Evolutionary conservation across 1,140 invertebrate genomes (phyloP), one percentile per base, ranked within the genome.

Genomic region (Hyphantria cunea): DNA sequence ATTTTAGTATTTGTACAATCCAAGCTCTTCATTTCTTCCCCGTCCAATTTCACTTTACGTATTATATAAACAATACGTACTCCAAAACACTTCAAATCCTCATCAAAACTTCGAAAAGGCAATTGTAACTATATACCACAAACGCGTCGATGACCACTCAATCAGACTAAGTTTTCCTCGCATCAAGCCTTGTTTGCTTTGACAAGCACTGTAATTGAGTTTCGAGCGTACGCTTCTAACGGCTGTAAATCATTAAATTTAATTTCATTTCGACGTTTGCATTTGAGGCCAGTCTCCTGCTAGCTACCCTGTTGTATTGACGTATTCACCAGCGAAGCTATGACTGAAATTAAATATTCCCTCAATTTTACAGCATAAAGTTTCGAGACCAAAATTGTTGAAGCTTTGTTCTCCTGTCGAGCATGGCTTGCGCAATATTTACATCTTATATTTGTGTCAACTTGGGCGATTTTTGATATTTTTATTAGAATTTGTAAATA

Each of bases 141-240:
- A 62, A 62, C 64, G 33, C 31, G 31, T 37, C 53, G 44, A 56
- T 56, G 41, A 56, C 45, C 56, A 66, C 60, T 71, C 68, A 61
- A 74, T 71, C 72, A 69, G 53, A 14, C 47, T 56, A 69, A 68
- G 66, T 65, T 64, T 51, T 54, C 33, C 56, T 42, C 15, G 34
- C 62, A 44, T 67, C 58, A 68, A 50, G 47, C 66, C 44, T 49
- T 79, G 71, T 76, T 76, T 79, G 74, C 67, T 72, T 72, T 75
- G 72, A 74, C 73, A 76, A 76, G 69, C 72, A 62, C 50, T 65
- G 65, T 76, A 72, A 74, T 76, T 65, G 61, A 73, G 64, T 74
- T 76, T 56, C 53, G 53, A 56, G 53, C 55, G 53, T 59, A 42
- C 56, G 55, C 25, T 54, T 33, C 34, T 39, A 60, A 68, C 52